phyloP scores from a whole-genome alignment of 2,888 invertebrate genomes.

The Mesorhabditis belari region DNA sequence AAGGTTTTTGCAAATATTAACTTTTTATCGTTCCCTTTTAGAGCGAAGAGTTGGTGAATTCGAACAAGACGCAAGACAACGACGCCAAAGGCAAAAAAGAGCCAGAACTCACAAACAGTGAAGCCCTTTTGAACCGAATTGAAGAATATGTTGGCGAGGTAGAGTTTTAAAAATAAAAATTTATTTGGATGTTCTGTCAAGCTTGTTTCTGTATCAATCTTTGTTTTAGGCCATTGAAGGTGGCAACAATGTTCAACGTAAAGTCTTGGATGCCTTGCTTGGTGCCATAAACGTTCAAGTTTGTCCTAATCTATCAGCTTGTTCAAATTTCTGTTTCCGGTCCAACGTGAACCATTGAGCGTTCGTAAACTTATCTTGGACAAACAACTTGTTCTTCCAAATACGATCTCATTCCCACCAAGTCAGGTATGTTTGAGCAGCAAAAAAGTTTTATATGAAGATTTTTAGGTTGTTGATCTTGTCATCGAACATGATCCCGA shows the following conservation, averaged over 20 bases:
- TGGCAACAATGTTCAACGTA: conserved; percentile 31
- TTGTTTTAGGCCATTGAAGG: conserved; percentile 30
- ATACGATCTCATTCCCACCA: conserved; percentile 50
- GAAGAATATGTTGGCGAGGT: conserved; percentile 33
- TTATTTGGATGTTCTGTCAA: background rate
- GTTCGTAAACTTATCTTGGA: conserved; percentile 48
- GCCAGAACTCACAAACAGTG: conserved; percentile 29
- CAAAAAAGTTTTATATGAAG: background rate
- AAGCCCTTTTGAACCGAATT: conserved; percentile 35
- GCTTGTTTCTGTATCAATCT: background rate
- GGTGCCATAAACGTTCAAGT: conserved; percentile 47
- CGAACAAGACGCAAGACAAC: too few relatives aligned
- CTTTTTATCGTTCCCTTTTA: background rate
- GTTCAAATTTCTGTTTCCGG: conserved; percentile 2
- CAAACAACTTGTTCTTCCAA: conserved; percentile 49
- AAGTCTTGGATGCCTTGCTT: conserved; percentile 44
- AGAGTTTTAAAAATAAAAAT: too few relatives aligned
- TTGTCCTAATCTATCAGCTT: background rate
- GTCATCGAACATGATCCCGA: conserved; percentile 51
- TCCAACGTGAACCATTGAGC: conserved; percentile 45
- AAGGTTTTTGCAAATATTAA: background rate
- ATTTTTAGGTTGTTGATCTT: conserved; percentile 40
- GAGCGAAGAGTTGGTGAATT: too few relatives aligned
- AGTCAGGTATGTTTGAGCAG: conserved; percentile 34
- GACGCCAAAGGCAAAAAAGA: too few relatives aligned